phyloP scores from a whole-genome alignment of 2,888 invertebrate genomes.

The Germaria angustata region DNA sequence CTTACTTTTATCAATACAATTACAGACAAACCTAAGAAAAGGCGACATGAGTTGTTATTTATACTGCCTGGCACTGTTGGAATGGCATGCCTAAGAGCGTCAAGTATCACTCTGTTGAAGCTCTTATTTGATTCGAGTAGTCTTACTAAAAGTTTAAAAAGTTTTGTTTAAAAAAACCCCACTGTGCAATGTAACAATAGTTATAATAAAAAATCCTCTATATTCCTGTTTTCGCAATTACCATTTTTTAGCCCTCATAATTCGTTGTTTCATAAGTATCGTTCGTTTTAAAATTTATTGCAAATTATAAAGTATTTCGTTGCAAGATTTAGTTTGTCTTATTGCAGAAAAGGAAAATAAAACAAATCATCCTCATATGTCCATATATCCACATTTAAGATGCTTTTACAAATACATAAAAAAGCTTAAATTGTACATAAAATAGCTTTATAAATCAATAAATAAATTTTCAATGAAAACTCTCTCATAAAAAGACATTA shows the following conservation, averaged over 20 bases:
- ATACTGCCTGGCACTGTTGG: too few species aligned
- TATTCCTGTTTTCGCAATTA: not conserved
- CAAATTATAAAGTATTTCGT: conserved; percentile 29
- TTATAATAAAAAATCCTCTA: not conserved
- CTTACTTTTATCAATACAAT: too few species aligned
- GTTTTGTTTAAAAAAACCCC: too few species aligned
- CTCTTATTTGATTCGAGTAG: too few species aligned
- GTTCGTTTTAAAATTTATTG: too few species aligned
- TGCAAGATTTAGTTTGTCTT: not conserved
- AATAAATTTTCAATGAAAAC: conserved; percentile 51
- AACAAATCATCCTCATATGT: not conserved
- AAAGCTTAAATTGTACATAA: conserved; percentile 40
- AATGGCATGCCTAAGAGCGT: too few species aligned
- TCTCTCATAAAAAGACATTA: conserved; percentile 31
- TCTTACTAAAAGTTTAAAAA: too few species aligned
- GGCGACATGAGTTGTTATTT: too few species aligned
- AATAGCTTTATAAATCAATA: conserved; percentile 57
- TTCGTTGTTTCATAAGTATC: conserved; percentile 13
- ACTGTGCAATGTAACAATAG: too few species aligned
- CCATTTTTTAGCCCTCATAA: not conserved
- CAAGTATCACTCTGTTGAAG: too few species aligned
- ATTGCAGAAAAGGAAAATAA: not conserved
- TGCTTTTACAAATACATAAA: not conserved
- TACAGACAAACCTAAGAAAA: too few species aligned
- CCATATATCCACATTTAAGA: not conserved